Evolutionary conservation across 1,140 invertebrate genomes (phyloP).

Genomic region (Leptestheria dahalacensis): DNA sequence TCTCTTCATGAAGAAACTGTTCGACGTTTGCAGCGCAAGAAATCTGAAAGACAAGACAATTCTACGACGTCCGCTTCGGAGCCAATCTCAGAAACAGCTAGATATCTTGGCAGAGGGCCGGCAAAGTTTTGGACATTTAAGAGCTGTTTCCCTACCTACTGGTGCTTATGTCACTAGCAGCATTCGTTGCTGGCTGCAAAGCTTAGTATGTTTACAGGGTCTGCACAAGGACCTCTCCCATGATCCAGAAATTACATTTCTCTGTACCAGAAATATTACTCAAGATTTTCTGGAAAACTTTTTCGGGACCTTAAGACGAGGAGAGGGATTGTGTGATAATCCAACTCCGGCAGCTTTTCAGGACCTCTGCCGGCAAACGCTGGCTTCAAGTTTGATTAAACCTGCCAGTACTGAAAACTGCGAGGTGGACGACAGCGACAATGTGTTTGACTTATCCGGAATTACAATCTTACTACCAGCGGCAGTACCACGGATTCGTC

Average conservation of each 20-base stretch:
- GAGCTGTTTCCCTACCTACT: not conserved
- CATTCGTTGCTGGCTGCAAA: not conserved
- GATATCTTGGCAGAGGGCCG: not conserved
- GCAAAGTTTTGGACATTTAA: not conserved
- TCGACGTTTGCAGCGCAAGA: not conserved
- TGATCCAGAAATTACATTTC: not conserved
- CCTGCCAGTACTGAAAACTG: not conserved
- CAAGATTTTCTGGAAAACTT: slow-evolving; percentile 5
- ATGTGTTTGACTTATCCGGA: not conserved
- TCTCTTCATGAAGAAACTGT: not conserved
- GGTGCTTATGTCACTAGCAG: not conserved
- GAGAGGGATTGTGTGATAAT: not conserved
- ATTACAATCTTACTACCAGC: not conserved
- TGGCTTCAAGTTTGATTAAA: not conserved
- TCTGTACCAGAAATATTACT: not conserved
- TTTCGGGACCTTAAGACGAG: not conserved
- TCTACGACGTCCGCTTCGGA: not conserved
- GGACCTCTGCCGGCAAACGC: not conserved
- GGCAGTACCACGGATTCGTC: too few species aligned
- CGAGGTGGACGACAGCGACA: not conserved
- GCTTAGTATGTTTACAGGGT: not conserved
- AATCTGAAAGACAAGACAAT: not conserved
- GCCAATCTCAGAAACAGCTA: not conserved
- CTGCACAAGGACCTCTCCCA: not conserved
- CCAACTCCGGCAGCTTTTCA: not conserved